Conservation (phyloP, 2,113 vertebrate species). For the Uropsilus gracilis region DNA sequence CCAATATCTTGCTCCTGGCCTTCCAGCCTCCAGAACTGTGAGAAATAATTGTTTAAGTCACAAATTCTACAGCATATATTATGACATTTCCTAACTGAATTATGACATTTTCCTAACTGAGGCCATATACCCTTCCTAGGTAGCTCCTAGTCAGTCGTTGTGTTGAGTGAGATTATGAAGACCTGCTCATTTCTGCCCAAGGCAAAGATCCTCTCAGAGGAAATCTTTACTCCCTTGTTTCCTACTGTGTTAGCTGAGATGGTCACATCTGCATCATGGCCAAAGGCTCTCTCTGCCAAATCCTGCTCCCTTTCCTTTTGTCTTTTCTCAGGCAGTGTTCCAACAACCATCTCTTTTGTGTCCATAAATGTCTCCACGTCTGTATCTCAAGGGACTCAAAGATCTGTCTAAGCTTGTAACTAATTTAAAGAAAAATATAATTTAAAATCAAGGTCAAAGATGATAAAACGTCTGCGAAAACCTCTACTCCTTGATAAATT, state of each 20-base stretch:
- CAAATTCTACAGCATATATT: background rate
- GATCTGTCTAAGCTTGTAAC: background rate
- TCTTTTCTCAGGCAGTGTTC: background rate
- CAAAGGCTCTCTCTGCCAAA: background rate
- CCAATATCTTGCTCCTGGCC: background rate
- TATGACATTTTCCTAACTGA: background rate
- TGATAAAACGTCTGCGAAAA: background rate
- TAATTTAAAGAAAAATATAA: background rate
- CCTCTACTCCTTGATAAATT: background rate
- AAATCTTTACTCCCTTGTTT: background rate
- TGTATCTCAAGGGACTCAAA: background rate
- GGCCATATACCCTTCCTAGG: background rate
- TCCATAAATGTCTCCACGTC: background rate
- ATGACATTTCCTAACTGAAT: background rate
- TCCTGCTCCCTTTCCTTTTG: background rate
- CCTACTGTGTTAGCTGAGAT: background rate
- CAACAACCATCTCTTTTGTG: background rate
- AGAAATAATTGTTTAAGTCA: background rate
- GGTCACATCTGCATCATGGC: background rate
- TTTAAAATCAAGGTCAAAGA: background rate
- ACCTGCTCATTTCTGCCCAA: background rate
- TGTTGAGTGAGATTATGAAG: background rate
- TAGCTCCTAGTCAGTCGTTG: background rate
- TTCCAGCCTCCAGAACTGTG: background rate
- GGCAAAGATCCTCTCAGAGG: background rate